Percentiles rank a stretch among this genome's conserved stretches.
These are phyloP conservation scores for Mamestra brassicae DNA, from an alignment of 2,888 invertebrate species.

Conservation along the genomic window DNA sequence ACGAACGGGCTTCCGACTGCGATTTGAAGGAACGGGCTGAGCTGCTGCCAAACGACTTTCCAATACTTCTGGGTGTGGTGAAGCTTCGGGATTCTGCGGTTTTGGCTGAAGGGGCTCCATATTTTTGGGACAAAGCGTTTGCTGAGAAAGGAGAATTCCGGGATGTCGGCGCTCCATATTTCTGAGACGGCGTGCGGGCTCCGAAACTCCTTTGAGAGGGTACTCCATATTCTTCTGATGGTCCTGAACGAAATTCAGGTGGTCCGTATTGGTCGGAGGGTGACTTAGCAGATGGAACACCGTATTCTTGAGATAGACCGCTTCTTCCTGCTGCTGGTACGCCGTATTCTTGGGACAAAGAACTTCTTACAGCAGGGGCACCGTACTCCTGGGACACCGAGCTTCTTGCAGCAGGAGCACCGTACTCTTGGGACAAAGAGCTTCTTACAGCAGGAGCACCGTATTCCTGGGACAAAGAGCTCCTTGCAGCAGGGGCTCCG, in stretches of 20 bases:
- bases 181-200: conserved; percentile 66
- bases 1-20: conserved; percentile 45
- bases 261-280: conserved; percentile 71
- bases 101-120: conserved; percentile 73
- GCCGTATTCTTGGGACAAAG: conserved; percentile 61
- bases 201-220: conserved; percentile 72
- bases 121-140: conserved; percentile 72
- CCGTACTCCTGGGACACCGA: conserved; percentile 48
- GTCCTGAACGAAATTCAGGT: conserved; percentile 72
- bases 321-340: conserved; percentile 41
- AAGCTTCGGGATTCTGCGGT: conserved; percentile 72
- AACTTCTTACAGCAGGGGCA: conserved; percentile 33
- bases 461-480: conserved; percentile 49
- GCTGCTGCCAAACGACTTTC: conserved; percentile 69
- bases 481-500: conserved; percentile 46
- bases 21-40: conserved; percentile 51
- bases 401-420: conserved; percentile 35
- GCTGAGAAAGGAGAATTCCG: conserved; percentile 63
- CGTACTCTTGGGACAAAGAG: conserved; percentile 55
- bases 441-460: conserved; percentile 39
- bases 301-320: conserved; percentile 51
- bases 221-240: conserved; percentile 75
- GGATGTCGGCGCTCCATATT: conserved; percentile 72
- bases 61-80: conserved; percentile 73
- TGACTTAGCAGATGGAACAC: conserved; percentile 60